A percentile compares a stretch with the other conserved stretches of the same genome.
Conservation (phyloP, 2,113 vertebrate species). For the Nestor notabilis region DNA sequence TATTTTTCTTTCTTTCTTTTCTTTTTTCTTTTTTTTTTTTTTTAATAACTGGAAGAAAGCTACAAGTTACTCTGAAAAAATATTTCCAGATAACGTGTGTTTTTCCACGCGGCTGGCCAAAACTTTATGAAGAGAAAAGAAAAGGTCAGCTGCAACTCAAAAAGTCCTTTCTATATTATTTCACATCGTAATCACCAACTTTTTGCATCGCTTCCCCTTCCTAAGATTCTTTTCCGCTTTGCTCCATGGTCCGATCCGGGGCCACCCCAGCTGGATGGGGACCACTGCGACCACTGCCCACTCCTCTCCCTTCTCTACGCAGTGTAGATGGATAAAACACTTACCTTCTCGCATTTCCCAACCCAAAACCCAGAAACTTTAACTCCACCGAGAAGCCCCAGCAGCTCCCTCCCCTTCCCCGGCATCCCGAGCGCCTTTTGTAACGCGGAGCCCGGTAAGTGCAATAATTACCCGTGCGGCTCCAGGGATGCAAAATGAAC, state of each 20-base stretch:
- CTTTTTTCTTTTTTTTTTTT: neutral
- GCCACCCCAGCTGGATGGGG: neutral
- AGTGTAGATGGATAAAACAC: conserved; percentile 30
- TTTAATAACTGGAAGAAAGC: conserved; percentile 18
- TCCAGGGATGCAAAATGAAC: conserved; percentile 78
- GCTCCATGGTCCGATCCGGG: neutral
- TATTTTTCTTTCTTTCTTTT: neutral
- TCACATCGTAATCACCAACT: neutral
- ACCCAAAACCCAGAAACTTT: neutral
- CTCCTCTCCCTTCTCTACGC: neutral
- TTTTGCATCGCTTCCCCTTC: neutral
- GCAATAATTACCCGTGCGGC: conserved; percentile 74
- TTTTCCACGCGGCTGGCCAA: conserved; percentile 39
- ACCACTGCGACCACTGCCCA: neutral
- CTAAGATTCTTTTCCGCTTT: neutral
- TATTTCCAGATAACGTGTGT: conserved; percentile 29
- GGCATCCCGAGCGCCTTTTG: neutral
- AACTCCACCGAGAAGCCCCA: neutral
- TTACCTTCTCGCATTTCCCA: conserved; percentile 71
- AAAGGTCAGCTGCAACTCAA: neutral
- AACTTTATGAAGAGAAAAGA: neutral
- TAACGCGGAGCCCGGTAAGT: conserved; percentile 40
- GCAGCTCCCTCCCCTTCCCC: neutral
- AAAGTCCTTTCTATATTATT: neutral
- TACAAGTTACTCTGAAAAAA: neutral